Evolutionary conservation across 2,888 invertebrate species (phyloP), one percentile per base, ranked within the genome.

Genomic region (Caenorhabditis angaria): DNA sequence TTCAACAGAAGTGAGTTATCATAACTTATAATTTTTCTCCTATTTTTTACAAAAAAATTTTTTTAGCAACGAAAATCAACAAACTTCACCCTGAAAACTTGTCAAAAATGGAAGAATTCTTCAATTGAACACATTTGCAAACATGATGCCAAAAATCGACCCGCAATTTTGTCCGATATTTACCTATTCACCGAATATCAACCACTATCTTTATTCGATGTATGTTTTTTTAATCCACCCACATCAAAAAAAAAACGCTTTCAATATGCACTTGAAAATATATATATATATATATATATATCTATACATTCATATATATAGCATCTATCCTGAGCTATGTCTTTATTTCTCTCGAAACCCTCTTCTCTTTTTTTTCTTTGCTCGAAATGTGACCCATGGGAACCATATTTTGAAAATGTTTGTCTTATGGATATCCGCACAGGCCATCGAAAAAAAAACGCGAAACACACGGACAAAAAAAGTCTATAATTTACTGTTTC

Each of bases 181-280:
- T 79, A 72, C 58, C 56, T 79, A n/a, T 77, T 77, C 51, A 61
- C 69, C 24, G 65, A 76, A 28, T 48, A 74, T 14, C 77, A 79
- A 25, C 79, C 79, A 41, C 50, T 79, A 61, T 77, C 79, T 24
- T 57, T 79, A 14, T 77, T 70, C 65, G 76, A 79, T 56, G 79
- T 77, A 27, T 50, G 61, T 28, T n/a, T 32, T 32, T 32, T 32
- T 5, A 8, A 8, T 32, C 12, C 32, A 8, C 12, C 32, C 5
- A 32, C 32, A 32, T 8, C 5, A 32, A 5, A 41, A 41, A 41
- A 41, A 12, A 2, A 12, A 41, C 18, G 41, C 41, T 41, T 35
- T 22, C 50, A 50, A 24, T 24, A 50, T 20, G 50, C 24, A 24
- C 22, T 24, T 24, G 22, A 50, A 50, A 10, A 20, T 50, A 50